Evolutionary conservation across 1,140 invertebrate genomes (phyloP).

Genomic region (Elysia chlorotica): DNA sequence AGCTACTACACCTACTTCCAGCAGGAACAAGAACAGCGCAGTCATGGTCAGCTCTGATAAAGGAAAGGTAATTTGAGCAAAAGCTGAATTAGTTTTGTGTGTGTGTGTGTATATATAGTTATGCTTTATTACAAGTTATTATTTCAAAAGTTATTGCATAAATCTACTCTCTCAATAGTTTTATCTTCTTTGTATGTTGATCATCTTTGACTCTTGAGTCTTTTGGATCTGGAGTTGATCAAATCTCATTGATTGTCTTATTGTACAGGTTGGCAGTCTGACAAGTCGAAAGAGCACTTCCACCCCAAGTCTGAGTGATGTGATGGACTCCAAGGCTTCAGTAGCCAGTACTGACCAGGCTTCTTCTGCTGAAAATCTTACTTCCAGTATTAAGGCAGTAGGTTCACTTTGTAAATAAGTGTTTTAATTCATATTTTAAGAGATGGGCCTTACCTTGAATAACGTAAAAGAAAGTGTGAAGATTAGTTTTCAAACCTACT

Average conservation of each 20-base stretch:
- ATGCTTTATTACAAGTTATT: too few species aligned
- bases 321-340: constrained; percentile 51
- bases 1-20: constrained; percentile 28
- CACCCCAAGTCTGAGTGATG: constrained; percentile 70
- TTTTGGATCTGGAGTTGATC: background rate
- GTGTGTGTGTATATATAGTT: too few species aligned
- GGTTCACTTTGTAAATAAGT: too few species aligned
- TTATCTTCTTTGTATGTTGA: too few species aligned
- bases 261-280: constrained; percentile 50
- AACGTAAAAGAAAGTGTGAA: too few species aligned
- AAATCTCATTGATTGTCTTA: background rate
- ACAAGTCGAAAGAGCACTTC: constrained; percentile 91
- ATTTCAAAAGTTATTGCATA: too few species aligned
- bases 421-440: too few species aligned
- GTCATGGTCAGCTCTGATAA: constrained; percentile 38
- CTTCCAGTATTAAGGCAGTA: constrained; percentile 54
- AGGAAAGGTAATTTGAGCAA: constrained; percentile 50
- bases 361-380: constrained; percentile 60
- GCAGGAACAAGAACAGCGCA: constrained; percentile 22
- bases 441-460: too few species aligned
- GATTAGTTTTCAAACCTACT: too few species aligned
- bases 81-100: too few species aligned
- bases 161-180: too few species aligned
- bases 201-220: too few species aligned
- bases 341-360: constrained; percentile 61